phyloP scores from a whole-genome alignment of 2,888 invertebrate species.

The Clistopyga incitator region DNA sequence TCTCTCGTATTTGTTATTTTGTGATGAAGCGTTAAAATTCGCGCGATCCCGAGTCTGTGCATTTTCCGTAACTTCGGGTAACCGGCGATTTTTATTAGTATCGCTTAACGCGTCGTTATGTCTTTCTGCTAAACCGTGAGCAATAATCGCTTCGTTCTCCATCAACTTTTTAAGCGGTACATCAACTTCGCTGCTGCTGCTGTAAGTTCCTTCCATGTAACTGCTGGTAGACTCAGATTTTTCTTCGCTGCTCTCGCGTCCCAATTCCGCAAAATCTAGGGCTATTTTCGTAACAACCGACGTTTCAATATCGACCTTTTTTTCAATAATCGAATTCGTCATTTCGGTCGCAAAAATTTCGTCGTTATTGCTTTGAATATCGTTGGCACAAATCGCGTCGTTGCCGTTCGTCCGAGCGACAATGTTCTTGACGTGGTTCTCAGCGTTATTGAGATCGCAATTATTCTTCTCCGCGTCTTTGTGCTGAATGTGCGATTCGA shows the following conservation, averaged over 20 bases:
- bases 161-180: conserved; percentile 68
- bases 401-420: neutral
- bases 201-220: conserved; percentile 70
- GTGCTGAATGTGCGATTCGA: conserved; percentile 70
- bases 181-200: conserved; percentile 72
- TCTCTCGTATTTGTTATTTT: conserved; percentile 25
- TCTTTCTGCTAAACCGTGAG: conserved; percentile 51
- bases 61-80: neutral
- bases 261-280: conserved; percentile 49
- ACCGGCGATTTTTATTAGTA: conserved; percentile 26
- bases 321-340: neutral
- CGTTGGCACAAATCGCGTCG: conserved; percentile 48
- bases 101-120: conserved; percentile 12
- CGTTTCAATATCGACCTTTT: neutral
- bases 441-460: conserved; percentile 45
- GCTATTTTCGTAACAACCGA: conserved; percentile 36
- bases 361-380: conserved; percentile 73
- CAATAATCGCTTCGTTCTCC: conserved; percentile 57
- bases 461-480: conserved; percentile 59
- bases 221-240: conserved; percentile 74
- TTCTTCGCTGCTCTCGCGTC: conserved; percentile 72
- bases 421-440: conserved; percentile 43
- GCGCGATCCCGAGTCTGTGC: conserved; percentile 21
- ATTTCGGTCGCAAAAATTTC: conserved; percentile 12
- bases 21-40: neutral